phyloP scores from a whole-genome alignment of 2,797 vertebrate species.

The Enteromius thamalakanensis region DNA sequence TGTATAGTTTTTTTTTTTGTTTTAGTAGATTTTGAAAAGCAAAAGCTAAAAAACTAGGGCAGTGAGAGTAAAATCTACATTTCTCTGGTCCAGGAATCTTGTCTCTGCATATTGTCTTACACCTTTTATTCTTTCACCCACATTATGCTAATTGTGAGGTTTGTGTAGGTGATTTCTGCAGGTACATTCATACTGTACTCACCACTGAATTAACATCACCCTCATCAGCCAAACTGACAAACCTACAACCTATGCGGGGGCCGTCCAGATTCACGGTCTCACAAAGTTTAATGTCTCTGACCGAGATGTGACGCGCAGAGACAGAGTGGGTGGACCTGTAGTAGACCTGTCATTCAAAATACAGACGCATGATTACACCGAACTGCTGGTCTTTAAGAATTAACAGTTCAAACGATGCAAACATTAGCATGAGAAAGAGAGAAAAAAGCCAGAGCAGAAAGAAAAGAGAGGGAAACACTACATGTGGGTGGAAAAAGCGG shows the following conservation, averaged over 20 bases:
- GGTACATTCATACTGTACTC: conserved; percentile 61
- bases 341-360: conserved; percentile 12
- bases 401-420: not conserved
- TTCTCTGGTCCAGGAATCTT: conserved; percentile 30
- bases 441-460: not conserved
- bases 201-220: conserved; percentile 67
- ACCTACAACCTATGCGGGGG: conserved; percentile 38
- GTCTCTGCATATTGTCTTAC: conserved; percentile 18
- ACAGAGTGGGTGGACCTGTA: conserved; percentile 25
- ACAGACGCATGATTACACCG: not conserved
- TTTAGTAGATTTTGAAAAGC: not conserved
- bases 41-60: conserved; percentile 6
- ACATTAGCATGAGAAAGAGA: not conserved
- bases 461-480: conserved; percentile 56
- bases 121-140: conserved; percentile 47
- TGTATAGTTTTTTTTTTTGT: too few relatives aligned
- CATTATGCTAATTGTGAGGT: conserved; percentile 70
- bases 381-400: not conserved
- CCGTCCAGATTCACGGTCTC: conserved; percentile 9
- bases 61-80: not conserved
- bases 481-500: conserved; percentile 40
- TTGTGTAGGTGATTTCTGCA: conserved; percentile 48
- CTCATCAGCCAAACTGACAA: conserved; percentile 46
- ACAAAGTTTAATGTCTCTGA: conserved; percentile 20
- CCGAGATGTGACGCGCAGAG: not conserved